Base-by-base conservation (phyloP, 2,888 invertebrate species). In the Polyploca ridens region DNA sequence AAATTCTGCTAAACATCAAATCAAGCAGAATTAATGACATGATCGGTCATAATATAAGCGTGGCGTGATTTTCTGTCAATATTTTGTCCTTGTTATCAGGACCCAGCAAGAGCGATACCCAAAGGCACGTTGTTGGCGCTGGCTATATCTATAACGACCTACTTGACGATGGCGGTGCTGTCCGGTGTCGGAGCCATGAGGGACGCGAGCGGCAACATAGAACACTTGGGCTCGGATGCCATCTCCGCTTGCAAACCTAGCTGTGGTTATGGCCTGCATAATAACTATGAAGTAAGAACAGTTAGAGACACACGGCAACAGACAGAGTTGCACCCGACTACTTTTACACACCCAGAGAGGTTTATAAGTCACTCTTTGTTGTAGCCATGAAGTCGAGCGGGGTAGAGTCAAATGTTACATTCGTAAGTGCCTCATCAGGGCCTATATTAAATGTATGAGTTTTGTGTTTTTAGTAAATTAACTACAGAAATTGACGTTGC, bases 91-190 rank as follows among this genome's bases (percentile, higher is more conserved):
- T 38, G 11, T 57, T 68, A 59, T 3, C 76, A 97, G 96, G 97
- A 98, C 86, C 97, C 98, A 3, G 97, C 97, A 6, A 95, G 94
- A 33, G 96, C 98, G 5, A 99, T 99, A 77, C 99, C 99, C 0
- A 97, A 97, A 80, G 99, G 99, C 33, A 99, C 99, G 0, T 91
- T 99, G 11, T 90, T 97, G 58, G 96, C 99, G 0, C 95, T 99
- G 7, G 79, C 96, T 5, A 95, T 99, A 67, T 98, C 98, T 0
- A 97, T 98, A 94, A 78, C 96, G 0, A 96, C 97, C 19, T 99
- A 99, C 88, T 94, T 96, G 0, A 94, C 96, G 0, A 81, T 96
- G 46, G 97, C 98, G 73, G 96, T 97, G 0, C 73, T 97, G 4
- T 96, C 98, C 73, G 96, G 97, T 6, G 97, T 97, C 0, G 96